Conservation (phyloP, 2,888 invertebrate genomes). For the Saturnia japonica region DNA sequence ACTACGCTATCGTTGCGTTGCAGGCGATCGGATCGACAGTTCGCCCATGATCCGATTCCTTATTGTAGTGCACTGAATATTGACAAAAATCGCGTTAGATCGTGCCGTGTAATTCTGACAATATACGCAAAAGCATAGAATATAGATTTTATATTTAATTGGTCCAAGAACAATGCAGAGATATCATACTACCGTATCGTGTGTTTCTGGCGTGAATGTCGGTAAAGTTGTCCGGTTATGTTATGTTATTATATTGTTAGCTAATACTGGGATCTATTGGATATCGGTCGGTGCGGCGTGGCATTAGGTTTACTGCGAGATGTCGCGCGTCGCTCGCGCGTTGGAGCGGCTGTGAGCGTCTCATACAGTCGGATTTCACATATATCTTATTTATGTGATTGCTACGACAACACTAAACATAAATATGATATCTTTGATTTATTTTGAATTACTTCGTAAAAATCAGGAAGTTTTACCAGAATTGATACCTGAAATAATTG, state of each 20-base stretch:
- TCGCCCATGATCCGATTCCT: too few relatives aligned
- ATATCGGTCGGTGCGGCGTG: constrained; percentile 31
- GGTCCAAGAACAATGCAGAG: not conserved
- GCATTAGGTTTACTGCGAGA: constrained; percentile 30
- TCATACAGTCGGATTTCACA: constrained; percentile 22
- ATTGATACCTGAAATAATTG: not conserved
- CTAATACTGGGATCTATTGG: constrained; percentile 47
- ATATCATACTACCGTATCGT: constrained; percentile 2
- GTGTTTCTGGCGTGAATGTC: constrained; percentile 4
- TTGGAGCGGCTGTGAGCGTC: too few relatives aligned
- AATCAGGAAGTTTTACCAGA: not conserved
- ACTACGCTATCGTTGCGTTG: too few relatives aligned
- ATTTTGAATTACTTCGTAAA: not conserved
- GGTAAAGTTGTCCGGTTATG: constrained; percentile 39
- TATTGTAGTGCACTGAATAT: too few relatives aligned
- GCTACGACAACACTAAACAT: constrained; percentile 16
- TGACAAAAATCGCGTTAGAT: too few relatives aligned
- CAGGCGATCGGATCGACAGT: too few relatives aligned
- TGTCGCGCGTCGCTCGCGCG: not conserved
- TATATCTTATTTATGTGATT: constrained; percentile 41
- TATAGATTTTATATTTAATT: too few relatives aligned
- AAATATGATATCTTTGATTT: constrained; percentile 1
- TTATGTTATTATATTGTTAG: constrained; percentile 54
- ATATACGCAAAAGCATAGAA: too few relatives aligned
- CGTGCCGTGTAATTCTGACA: too few relatives aligned